A percentile compares a stretch with the other conserved stretches of the same genome.
Evolutionary conservation across 1,140 invertebrate species (phyloP).

Genomic region (Diplogasteroides magnus): DNA sequence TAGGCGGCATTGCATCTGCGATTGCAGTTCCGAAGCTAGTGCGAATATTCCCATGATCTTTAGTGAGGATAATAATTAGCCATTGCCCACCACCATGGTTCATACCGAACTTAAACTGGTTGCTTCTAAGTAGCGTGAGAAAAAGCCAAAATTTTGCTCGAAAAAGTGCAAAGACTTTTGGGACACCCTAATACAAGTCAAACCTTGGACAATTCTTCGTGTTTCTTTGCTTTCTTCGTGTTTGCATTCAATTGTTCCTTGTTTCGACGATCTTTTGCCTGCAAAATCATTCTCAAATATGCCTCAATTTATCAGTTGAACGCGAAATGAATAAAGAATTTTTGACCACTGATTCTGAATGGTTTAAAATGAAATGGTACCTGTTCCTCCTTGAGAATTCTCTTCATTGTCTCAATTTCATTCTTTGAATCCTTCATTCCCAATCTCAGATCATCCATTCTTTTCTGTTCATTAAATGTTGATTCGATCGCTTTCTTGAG

Average conservation of each 20-base stretch:
- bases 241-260: neutral
- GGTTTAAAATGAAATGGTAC: too few species aligned
- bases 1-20: too few species aligned
- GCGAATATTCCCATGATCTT: too few species aligned
- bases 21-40: too few species aligned
- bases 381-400: neutral
- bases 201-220: neutral
- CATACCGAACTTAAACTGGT: too few species aligned
- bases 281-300: too few species aligned
- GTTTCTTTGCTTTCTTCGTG: neutral
- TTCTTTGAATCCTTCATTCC: neutral
- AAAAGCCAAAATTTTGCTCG: too few species aligned
- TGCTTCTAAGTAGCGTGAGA: too few species aligned
- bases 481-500: neutral
- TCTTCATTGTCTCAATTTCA: neutral
- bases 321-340: neutral
- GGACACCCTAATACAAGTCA: neutral
- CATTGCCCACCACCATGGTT: too few species aligned
- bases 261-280: neutral
- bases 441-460: neutral
- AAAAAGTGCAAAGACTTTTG: too few species aligned
- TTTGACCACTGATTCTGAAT: too few species aligned
- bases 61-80: too few species aligned
- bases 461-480: neutral
- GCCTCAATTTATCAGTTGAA: neutral